Conservation (phyloP, 2,113 vertebrate genomes). For the Nicator chloris region DNA sequence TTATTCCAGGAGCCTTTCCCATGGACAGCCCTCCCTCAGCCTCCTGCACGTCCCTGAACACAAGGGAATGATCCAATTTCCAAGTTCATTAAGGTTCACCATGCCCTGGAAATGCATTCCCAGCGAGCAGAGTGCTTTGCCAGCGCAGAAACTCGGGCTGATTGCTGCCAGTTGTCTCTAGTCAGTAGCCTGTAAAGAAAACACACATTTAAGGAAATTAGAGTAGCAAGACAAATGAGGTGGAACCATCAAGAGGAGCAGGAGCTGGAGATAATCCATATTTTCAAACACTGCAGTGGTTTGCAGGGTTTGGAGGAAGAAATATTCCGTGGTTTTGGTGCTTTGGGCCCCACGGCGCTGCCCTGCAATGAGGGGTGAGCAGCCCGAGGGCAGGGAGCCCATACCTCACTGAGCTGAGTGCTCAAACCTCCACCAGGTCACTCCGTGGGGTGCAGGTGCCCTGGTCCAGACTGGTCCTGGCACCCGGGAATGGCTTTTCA, state of each 20-base stretch:
- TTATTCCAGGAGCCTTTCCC: neutral
- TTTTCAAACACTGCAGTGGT: neutral
- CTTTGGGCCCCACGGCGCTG: neutral
- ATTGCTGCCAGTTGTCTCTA: constrained; percentile 66
- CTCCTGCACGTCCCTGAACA: neutral
- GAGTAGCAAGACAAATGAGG: constrained; percentile 37
- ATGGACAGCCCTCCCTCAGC: neutral
- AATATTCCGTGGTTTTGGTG: accelerated
- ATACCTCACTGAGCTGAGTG: accelerated
- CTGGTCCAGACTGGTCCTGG: neutral
- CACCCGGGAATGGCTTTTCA: neutral
- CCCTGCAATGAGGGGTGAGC: neutral
- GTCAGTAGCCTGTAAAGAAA: constrained; percentile 62
- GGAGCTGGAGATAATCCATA: constrained; percentile 28
- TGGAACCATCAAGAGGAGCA: constrained; percentile 28
- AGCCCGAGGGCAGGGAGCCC: neutral
- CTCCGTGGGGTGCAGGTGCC: neutral
- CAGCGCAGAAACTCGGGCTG: constrained; percentile 50
- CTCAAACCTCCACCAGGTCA: neutral
- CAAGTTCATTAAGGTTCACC: constrained; percentile 50
- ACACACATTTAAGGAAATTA: constrained; percentile 35
- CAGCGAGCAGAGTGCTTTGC: constrained; percentile 45
- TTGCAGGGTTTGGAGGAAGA: neutral
- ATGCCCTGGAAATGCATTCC: constrained; percentile 50
- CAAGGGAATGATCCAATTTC: neutral